Conservation (phyloP, 2,888 invertebrate species). For the Bembecia ichneumoniformis region DNA sequence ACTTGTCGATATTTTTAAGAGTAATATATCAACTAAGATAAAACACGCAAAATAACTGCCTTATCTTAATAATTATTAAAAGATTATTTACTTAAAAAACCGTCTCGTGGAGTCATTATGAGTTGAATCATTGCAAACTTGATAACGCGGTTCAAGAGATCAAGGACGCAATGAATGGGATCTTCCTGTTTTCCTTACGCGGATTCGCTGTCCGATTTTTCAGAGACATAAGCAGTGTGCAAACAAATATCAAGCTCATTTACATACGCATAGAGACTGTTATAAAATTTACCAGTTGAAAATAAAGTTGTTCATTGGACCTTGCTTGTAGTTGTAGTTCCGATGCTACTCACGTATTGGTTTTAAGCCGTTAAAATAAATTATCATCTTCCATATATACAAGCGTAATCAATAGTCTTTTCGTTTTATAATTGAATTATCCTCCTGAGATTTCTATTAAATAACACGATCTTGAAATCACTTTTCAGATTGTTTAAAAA, state of each 20-base stretch:
- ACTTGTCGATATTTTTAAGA: too few relatives aligned
- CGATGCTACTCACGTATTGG: constrained; percentile 45
- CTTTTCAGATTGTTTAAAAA: background rate
- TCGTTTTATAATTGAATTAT: background rate
- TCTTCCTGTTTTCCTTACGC: constrained; percentile 60
- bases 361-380: background rate
- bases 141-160: constrained; percentile 15
- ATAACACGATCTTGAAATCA: too few relatives aligned
- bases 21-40: too few relatives aligned
- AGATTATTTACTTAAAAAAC: background rate
- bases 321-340: constrained; percentile 30
- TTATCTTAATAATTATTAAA: too few relatives aligned
- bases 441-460: background rate
- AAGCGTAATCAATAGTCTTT: background rate
- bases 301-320: constrained; percentile 17
- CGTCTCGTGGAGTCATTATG: background rate
- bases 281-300: constrained; percentile 7
- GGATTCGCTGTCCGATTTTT: constrained; percentile 20
- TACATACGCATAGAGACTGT: constrained; percentile 15
- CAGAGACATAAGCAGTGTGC: constrained; percentile 1
- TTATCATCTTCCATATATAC: background rate
- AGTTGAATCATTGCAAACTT: background rate
- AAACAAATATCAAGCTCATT: constrained; percentile 21
- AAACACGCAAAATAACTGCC: too few relatives aligned
- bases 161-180: constrained; percentile 37